Base-by-base conservation (phyloP, 64 coral and sea anemone genomes). In the Actinia equina region DNA sequence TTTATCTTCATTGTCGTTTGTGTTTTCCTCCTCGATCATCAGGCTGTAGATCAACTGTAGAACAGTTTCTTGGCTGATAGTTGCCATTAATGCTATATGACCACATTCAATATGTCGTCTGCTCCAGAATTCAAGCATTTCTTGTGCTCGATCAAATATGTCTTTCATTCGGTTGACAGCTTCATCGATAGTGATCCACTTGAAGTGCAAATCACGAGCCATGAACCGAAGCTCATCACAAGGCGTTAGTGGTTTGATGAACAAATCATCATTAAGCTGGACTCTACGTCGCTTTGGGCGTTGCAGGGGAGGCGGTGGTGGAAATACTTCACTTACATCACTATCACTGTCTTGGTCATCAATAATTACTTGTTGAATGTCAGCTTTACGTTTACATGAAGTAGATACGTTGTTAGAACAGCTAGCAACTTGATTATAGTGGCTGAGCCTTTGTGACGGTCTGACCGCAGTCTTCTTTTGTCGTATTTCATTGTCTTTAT, bases 171-270 rank as follows among this genome's bases (percentile, higher is more conserved):
- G 78, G 2, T 81, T 81, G 42, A 41, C 69, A 74, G 78, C 78
- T 81, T n/a, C 8, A 49, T 44, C 78, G 49, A 81, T 25, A 12
- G 17, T 20, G 78, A 81, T 81, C 78, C 43, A 81, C 9, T 81
- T 81, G 78, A 81, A 52, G 49, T 81, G 78, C 16, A 81, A 6
- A 49, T 81, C 78, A 81, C 78, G 78, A 11, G 78, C 78, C 43
- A 81, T 49, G 49, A 51, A 81, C 44, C 78, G 6, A 7, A 81
- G 78, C 43, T 81, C 78, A 52, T 81, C 78, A 52, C 78, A 81
- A 20, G 78, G 78, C 2, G 78, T 81, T 7, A 81, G 43, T 44
- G 42, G 42, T 49, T 6, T 51, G 44, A 81, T 81, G 27, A 51
- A 81, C 27, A 81, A 52, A 49, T 81, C 78, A 51, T 81, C 78